Evolutionary conservation across 1,140 invertebrate genomes (phyloP).

Genomic region (Lepidurus packardi): DNA sequence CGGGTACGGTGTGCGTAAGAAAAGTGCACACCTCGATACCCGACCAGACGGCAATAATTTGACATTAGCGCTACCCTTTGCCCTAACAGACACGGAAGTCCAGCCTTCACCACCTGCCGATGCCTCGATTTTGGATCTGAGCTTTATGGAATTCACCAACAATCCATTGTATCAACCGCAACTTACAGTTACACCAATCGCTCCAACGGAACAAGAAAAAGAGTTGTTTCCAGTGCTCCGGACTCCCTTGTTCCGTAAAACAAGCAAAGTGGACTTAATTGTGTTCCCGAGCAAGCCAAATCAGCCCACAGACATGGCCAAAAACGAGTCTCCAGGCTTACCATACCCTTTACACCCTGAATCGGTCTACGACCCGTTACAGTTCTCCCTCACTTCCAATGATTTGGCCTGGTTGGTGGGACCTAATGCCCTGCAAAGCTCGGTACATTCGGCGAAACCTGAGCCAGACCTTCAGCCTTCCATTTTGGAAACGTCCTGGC

Average conservation of each 20-base stretch:
- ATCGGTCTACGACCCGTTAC: constrained; percentile 33
- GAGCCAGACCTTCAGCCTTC: background rate
- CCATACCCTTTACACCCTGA: constrained; percentile 35
- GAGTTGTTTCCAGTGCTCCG: background rate
- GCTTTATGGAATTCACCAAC: background rate
- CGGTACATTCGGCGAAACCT: background rate
- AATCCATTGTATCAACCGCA: constrained; percentile 14
- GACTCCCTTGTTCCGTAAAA: background rate
- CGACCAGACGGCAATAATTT: background rate
- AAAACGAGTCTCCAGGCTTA: constrained; percentile 24
- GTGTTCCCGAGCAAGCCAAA: background rate
- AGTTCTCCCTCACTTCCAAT: constrained; percentile 34
- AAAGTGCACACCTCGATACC: background rate
- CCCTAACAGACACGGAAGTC: background rate
- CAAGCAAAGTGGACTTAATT: background rate
- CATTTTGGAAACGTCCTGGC: constrained; percentile 23
- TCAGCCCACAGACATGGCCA: background rate
- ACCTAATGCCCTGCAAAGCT: background rate
- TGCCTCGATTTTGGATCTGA: background rate
- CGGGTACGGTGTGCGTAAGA: background rate
- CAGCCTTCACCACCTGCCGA: background rate
- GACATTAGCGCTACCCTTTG: background rate
- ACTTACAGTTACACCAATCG: background rate
- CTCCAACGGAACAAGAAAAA: background rate
- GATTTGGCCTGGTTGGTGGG: constrained; percentile 10